Conservation (phyloP, 2,797 vertebrate species). For the Pantherophis alleghaniensis region DNA sequence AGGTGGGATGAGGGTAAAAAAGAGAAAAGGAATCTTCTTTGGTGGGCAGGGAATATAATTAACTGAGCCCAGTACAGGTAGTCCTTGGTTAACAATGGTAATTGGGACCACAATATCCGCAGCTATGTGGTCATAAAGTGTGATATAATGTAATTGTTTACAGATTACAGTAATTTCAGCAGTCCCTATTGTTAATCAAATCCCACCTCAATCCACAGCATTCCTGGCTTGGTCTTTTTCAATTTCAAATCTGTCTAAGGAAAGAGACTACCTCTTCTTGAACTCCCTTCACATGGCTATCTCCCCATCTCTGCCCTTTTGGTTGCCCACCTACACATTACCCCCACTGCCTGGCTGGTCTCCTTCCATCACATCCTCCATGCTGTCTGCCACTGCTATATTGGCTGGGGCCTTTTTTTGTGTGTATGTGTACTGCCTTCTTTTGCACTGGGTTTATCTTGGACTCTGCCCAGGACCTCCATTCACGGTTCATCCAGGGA, state of each 20-base stretch:
- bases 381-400: neutral
- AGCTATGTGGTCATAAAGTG: neutral
- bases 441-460: neutral
- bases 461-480: neutral
- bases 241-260: neutral
- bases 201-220: neutral
- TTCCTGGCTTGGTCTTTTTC: neutral
- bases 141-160: neutral
- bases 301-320: neutral
- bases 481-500: neutral
- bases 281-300: neutral
- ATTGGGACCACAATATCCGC: neutral
- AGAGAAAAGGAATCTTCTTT: neutral
- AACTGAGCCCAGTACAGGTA: neutral
- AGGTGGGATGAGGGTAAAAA: neutral
- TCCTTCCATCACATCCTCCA: neutral
- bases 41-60: neutral
- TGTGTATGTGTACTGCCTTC: neutral
- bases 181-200: neutral
- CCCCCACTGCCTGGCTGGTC: neutral
- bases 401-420: neutral
- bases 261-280: neutral
- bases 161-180: neutral
- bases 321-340: neutral
- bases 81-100: neutral